phyloP scores from a whole-genome alignment of 1,140 invertebrate genomes.

The Drosophila mojavensis region DNA sequence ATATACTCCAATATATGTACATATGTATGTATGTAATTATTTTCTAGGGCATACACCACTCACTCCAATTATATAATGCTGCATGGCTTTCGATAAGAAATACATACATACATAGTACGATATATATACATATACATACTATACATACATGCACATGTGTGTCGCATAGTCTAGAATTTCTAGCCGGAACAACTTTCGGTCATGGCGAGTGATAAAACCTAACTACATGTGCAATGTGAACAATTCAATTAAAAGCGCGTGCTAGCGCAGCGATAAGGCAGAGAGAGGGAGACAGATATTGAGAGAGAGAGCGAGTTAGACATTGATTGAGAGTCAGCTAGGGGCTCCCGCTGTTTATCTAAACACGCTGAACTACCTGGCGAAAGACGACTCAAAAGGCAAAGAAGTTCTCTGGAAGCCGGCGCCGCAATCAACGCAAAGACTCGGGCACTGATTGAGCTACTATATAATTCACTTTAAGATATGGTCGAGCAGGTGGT shows the following conservation, averaged over 20 bases:
- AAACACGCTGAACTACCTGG: slow-evolving; percentile 42
- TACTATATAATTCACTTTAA: not conserved
- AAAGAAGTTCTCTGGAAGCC: not conserved
- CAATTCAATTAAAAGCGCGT: slow-evolving; percentile 55
- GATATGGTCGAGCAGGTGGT: slow-evolving; percentile 48
- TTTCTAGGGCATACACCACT: not conserved
- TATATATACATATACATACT: not conserved
- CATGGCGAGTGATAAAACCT: slow-evolving; percentile 29
- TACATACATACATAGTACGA: not conserved
- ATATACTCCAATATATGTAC: too few species aligned
- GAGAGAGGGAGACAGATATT: not conserved
- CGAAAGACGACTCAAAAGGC: not conserved
- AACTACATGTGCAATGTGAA: slow-evolving; percentile 35
- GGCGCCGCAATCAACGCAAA: slow-evolving; percentile 13
- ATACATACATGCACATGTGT: slow-evolving; percentile 1
- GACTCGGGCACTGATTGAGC: slow-evolving; percentile 16
- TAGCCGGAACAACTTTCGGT: slow-evolving; percentile 32
- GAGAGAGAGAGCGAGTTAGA: not conserved
- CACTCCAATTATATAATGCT: not conserved
- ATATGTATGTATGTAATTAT: too few species aligned
- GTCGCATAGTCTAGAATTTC: slow-evolving; percentile 20
- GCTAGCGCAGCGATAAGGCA: slow-evolving; percentile 14
- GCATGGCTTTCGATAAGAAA: slow-evolving; percentile 2
- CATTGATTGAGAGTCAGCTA: not conserved
- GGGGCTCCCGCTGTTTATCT: slow-evolving; percentile 51